Evolutionary conservation across 2,888 invertebrate genomes (phyloP).

Genomic region (Drosophila picticornis): DNA sequence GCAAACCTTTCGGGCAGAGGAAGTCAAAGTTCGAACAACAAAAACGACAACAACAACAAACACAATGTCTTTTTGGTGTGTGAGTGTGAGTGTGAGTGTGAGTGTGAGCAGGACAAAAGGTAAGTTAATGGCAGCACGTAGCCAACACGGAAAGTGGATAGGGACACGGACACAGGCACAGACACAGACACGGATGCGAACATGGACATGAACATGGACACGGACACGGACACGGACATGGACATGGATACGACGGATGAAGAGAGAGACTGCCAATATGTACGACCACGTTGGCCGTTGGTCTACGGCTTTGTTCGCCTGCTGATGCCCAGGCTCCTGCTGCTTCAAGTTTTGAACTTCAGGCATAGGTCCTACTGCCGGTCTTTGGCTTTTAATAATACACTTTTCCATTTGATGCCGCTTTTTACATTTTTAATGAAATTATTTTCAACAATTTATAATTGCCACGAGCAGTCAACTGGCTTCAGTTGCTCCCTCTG

Average conservation of each 20-base stretch:
- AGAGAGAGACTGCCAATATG: constrained; percentile 29
- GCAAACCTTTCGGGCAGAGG: constrained; percentile 66
- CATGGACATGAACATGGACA: constrained; percentile 4
- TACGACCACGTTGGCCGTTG: constrained; percentile 31
- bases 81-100: constrained; percentile 16
- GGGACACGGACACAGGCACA: constrained; percentile 5
- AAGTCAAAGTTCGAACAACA: constrained; percentile 66
- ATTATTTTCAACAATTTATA: constrained; percentile 81
- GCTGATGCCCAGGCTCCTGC: not conserved
- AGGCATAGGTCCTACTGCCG: constrained; percentile 3
- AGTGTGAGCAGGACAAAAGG: constrained; percentile 32
- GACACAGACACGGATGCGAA: constrained; percentile 4
- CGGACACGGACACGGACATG: not conserved
- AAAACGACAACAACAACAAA: constrained; percentile 11
- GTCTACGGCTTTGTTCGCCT: constrained; percentile 6
- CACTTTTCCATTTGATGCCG: constrained; percentile 64
- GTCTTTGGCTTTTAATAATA: constrained; percentile 55
- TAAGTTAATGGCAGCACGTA: constrained; percentile 72
- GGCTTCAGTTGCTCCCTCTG: constrained; percentile 23
- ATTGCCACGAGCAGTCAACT: constrained; percentile 72
- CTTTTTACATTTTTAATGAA: constrained; percentile 81
- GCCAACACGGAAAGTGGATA: constrained; percentile 23
- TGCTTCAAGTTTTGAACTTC: constrained; percentile 8
- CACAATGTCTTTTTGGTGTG: constrained; percentile 43
- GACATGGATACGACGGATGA: constrained; percentile 21